Conservation (phyloP, 2,888 invertebrate genomes). For the Agrotis segetum region DNA sequence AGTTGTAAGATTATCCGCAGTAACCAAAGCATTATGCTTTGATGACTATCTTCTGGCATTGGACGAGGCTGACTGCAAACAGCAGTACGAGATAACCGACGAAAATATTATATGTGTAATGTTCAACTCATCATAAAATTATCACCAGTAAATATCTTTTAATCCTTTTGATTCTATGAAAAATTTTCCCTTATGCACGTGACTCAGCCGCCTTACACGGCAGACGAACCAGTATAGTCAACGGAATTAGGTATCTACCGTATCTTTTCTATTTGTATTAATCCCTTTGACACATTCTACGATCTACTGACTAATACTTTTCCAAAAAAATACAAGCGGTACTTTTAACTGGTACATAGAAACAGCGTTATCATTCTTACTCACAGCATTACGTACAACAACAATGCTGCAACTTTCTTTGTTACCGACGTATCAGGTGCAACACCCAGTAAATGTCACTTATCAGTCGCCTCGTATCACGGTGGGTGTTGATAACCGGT, state of each 20-base stretch:
- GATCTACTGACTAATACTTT: slow-evolving; percentile 7
- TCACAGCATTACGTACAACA: slow-evolving; percentile 16
- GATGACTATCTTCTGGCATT: slow-evolving; percentile 49
- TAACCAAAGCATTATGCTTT: slow-evolving; percentile 27
- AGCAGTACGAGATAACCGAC: background rate
- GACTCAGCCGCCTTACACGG: background rate
- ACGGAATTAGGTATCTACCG: background rate
- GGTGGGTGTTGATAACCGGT: slow-evolving; percentile 58
- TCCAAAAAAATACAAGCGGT: background rate
- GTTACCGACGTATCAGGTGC: slow-evolving; percentile 54
- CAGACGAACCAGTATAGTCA: background rate
- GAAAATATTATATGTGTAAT: slow-evolving; percentile 8
- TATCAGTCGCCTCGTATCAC: slow-evolving; percentile 57
- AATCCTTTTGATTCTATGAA: background rate
- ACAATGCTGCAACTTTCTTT: slow-evolving; percentile 50
- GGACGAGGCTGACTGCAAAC: slow-evolving; percentile 14
- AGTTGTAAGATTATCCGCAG: slow-evolving; percentile 35
- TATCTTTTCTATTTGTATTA: slow-evolving; percentile 13
- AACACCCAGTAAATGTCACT: slow-evolving; percentile 57
- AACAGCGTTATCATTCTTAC: slow-evolving; percentile 39
- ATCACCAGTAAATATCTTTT: background rate
- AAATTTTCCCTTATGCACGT: background rate
- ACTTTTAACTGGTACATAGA: background rate
- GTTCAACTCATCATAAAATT: background rate
- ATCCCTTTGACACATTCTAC: background rate